A percentile compares a stretch with the other conserved stretches of the same genome.
Conservation (phyloP, 2,797 vertebrate species). For the Dallia pectoralis region DNA sequence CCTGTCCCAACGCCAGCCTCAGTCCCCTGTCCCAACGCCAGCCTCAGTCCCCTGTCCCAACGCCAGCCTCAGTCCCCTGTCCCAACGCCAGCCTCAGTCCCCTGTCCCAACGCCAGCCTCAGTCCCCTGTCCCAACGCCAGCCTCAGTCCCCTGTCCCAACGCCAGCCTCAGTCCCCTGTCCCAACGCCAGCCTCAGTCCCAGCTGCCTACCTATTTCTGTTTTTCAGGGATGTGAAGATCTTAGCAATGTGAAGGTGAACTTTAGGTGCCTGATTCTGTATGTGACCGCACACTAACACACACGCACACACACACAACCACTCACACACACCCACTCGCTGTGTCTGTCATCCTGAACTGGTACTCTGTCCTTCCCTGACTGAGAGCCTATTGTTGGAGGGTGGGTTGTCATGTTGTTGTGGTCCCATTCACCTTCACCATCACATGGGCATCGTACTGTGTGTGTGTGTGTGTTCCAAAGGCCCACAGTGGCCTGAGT, state of each 20-base stretch:
- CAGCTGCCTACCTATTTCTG: conserved; percentile 22
- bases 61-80: too few relatives aligned
- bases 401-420: conserved; percentile 30
- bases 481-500: conserved; percentile 4
- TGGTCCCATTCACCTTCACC: conserved; percentile 16
- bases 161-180: background rate
- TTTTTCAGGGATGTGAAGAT: background rate
- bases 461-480: conserved; percentile 2
- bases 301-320: conserved; percentile 9
- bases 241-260: conserved; percentile 14
- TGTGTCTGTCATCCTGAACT: background rate
- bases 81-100: too few relatives aligned
- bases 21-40: too few relatives aligned
- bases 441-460: conserved; percentile 22
- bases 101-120: too few relatives aligned
- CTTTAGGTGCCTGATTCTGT: conserved; percentile 29
- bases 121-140: too few relatives aligned
- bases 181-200: background rate
- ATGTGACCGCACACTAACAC: conserved; percentile 23
- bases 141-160: too few relatives aligned
- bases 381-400: conserved; percentile 35
- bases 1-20: too few relatives aligned
- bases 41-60: too few relatives aligned
- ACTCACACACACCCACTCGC: background rate
- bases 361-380: conserved; percentile 11